Base-by-base conservation (phyloP, 2,113 vertebrate species). In the Syngnathus typhle region DNA sequence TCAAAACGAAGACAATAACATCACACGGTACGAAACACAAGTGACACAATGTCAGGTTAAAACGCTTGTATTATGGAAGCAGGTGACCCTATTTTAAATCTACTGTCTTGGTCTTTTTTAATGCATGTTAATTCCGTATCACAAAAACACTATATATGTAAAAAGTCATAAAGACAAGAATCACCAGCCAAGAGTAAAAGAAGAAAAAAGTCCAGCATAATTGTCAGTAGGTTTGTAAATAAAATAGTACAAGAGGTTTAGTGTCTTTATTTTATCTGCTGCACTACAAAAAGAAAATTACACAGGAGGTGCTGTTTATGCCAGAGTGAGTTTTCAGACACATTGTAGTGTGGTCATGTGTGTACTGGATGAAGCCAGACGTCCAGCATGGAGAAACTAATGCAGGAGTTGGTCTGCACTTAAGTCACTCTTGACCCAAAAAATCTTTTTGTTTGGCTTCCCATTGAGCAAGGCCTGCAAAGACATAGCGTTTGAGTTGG, bases 191-290 rank as follows among this genome's bases (percentile, higher is more conserved):
- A 32, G 27, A 32, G 67, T 81, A 61, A 82, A 71, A 75, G 65
- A 65, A 39, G 9, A 39, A 43, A 43, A 12, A 66, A 47, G 15
- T 65, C 60, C 74, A 88, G 86, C 86, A 87, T 85, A 85, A 82
- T 66, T 85, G 83, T 84, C 76, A 87, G 82, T 80, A 77, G 71
- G 77, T 88, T 88, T 88, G 88, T 84, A 85, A 90, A 85, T 89
- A 90, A 90, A 89, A 84, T 70, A 84, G 81, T 81, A 39, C 78
- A 88, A 82, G 84, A 85, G 60, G 76, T 61, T 39, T 65, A 5
- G 8, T 7, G 49, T 15, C 68, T 69, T 73, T 39, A 76, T 44
- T 56, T 7, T 76, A 71, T 76, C 39, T 36, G 19, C n/a, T 21
- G 49, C 19, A n/a, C 49, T 9, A 10, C n/a, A 18, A 52, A 52